Percentiles rank a stretch among this genome's conserved stretches.
Evolutionary conservation across 2,888 invertebrate species (phyloP).

Genomic region (Maniola hyperantus): DNA sequence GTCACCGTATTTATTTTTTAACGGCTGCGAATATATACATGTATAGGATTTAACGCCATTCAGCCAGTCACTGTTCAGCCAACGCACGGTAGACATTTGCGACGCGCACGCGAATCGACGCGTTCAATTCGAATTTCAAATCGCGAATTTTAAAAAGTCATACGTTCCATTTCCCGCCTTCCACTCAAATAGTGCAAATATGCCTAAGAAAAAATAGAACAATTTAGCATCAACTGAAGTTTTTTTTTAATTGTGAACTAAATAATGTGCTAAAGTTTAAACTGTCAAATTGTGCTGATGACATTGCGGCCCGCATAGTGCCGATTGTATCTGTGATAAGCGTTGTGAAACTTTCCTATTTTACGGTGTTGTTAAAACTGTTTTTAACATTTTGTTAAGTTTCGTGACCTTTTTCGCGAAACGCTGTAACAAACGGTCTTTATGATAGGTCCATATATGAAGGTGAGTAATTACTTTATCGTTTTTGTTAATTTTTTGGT

Average conservation of each 20-base stretch:
- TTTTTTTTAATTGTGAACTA: slow-evolving; percentile 39
- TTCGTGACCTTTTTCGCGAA: slow-evolving; percentile 80
- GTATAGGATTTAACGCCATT: slow-evolving; percentile 63
- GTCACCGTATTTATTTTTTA: slow-evolving; percentile 74
- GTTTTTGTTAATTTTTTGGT: background rate
- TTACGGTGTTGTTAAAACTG: slow-evolving; percentile 63
- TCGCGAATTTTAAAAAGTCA: slow-evolving; percentile 46
- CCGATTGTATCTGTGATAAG: slow-evolving; percentile 72
- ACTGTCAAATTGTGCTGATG: slow-evolving; percentile 60
- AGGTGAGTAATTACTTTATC: slow-evolving; percentile 61
- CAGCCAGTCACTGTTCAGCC: slow-evolving; percentile 74
- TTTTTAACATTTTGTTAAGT: slow-evolving; percentile 51
- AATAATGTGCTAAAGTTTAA: slow-evolving; percentile 54
- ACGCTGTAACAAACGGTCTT: slow-evolving; percentile 69
- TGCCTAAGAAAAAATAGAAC: slow-evolving; percentile 78
- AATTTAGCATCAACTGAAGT: slow-evolving; percentile 15
- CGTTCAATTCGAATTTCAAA: slow-evolving; percentile 60
- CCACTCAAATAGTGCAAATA: slow-evolving; percentile 48
- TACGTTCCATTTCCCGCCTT: slow-evolving; percentile 43
- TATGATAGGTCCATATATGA: slow-evolving; percentile 82
- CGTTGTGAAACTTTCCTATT: slow-evolving; percentile 47
- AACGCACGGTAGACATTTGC: slow-evolving; percentile 63
- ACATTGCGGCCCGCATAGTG: slow-evolving; percentile 62
- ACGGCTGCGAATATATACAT: slow-evolving; percentile 77
- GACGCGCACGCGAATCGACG: slow-evolving; percentile 58